phyloP scores from a whole-genome alignment of 2,797 vertebrate species.

The Artibeus lituratus region DNA sequence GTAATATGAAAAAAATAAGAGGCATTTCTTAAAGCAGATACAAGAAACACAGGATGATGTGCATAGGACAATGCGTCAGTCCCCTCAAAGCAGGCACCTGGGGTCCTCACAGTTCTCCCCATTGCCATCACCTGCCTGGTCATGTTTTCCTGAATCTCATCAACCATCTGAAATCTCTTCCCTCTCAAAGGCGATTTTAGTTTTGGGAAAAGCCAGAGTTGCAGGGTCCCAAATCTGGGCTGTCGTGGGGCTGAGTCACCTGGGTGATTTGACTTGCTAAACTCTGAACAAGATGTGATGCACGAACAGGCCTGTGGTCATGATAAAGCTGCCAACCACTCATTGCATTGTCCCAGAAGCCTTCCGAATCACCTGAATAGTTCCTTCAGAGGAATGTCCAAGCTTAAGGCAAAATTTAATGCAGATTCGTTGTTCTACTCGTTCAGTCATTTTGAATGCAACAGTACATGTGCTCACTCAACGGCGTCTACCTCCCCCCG shows the following conservation, averaged over 20 bases:
- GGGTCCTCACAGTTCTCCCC: no score
- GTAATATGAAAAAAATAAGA: no score
- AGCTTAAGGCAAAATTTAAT: background rate
- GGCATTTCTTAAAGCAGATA: no score
- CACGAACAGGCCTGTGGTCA: background rate
- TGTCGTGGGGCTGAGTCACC: no score
- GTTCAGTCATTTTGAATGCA: background rate
- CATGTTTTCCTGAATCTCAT: no score
- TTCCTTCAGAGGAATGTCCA: background rate
- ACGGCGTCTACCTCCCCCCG: background rate
- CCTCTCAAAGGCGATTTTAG: background rate
- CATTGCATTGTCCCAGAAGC: no score
- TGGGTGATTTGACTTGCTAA: background rate
- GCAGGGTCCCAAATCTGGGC: background rate
- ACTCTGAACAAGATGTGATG: background rate
- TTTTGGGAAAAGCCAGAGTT: background rate
- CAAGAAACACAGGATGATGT: no score
- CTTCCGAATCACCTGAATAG: background rate
- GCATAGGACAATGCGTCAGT: no score
- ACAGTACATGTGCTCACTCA: background rate
- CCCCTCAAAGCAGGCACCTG: no score
- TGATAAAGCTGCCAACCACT: background rate
- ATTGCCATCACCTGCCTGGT: no score
- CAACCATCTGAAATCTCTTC: background rate
- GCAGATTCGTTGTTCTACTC: background rate